Conservation (phyloP, 2,113 vertebrate genomes). For the Tachuris rubrigastra region DNA sequence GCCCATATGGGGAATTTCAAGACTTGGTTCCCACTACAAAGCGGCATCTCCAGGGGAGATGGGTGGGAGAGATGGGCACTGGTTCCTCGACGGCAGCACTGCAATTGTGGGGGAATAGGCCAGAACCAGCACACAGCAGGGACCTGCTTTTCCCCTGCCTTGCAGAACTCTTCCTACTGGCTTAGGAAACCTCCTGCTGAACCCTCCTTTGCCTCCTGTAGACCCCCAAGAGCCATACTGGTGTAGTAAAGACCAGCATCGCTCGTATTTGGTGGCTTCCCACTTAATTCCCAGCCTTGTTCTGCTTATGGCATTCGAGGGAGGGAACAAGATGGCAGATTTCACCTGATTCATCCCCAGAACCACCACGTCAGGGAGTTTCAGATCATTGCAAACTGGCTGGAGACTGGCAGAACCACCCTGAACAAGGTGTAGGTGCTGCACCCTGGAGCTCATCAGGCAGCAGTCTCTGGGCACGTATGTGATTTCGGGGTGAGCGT, state of each 20-base stretch:
- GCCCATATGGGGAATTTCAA: not conserved
- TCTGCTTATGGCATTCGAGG: accelerated
- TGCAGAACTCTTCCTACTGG: accelerated
- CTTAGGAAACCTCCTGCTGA: accelerated
- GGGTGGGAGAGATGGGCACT: not conserved
- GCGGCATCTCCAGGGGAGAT: accelerated
- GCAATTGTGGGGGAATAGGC: accelerated
- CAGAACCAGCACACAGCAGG: accelerated
- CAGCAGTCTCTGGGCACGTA: accelerated
- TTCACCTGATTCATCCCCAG: not conserved
- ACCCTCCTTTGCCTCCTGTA: not conserved
- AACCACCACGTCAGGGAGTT: accelerated
- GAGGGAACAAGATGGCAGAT: not conserved
- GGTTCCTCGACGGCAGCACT: accelerated
- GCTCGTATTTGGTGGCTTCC: accelerated
- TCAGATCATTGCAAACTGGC: not conserved
- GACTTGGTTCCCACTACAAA: not conserved
- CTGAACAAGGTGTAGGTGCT: not conserved
- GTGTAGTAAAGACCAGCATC: accelerated
- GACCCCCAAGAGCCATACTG: not conserved
- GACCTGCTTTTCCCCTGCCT: not conserved
- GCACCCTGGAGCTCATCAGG: not conserved
- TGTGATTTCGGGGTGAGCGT: accelerated
- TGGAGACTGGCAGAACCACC: not conserved
- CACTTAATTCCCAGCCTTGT: not conserved